Base-by-base conservation (phyloP, 2,888 invertebrate genomes). In the Mimachlamys varia region DNA sequence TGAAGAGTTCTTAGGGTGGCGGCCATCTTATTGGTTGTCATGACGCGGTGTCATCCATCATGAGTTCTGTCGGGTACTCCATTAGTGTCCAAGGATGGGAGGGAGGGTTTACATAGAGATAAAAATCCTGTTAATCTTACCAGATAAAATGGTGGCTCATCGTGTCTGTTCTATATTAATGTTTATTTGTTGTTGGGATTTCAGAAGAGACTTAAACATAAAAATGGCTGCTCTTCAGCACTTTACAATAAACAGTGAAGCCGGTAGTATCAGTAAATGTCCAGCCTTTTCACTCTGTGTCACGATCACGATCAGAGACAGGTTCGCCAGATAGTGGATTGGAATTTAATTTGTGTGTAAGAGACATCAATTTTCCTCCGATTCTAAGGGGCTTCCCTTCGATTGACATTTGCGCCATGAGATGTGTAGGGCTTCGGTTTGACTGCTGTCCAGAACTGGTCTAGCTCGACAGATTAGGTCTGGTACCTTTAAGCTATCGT, bases 1-100 rank as follows among this genome's bases (percentile, higher is more conserved):
- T 76, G 76, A 76, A 76, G 12, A 10, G n/a, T n/a, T n/a, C n/a
- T n/a, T n/a, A 2, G 76, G 33, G 76, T 76, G 76, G 27, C 76
- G 33, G 76, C 76, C 76, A 76, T 76, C 12, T 76, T 76, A 33
- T 33, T 76, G 76, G 76, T 76, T 76, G 76, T 33, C 76, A 76
- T 76, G 76, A 33, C 76, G 76, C 76, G 33, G 76, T 76, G 76
- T 76, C 76, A 76, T 76, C 76, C 76, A 76, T 76, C 76, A 76
- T 27, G 33, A 27, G 12, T 33, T 27, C 27, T 76, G 76, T 76
- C 76, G 10, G 33, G 33, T 76, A 33, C 27, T 76, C 76, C 76
- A 76, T 76, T 76, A 76, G 76, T 76, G 76, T 76, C 76, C 3
- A 33, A 7, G 22, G 76, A 76, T 76, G 33, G 76, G 76, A 76